Evolutionary conservation across 2,797 vertebrate genomes (phyloP).

Genomic region (Lemur catta): DNA sequence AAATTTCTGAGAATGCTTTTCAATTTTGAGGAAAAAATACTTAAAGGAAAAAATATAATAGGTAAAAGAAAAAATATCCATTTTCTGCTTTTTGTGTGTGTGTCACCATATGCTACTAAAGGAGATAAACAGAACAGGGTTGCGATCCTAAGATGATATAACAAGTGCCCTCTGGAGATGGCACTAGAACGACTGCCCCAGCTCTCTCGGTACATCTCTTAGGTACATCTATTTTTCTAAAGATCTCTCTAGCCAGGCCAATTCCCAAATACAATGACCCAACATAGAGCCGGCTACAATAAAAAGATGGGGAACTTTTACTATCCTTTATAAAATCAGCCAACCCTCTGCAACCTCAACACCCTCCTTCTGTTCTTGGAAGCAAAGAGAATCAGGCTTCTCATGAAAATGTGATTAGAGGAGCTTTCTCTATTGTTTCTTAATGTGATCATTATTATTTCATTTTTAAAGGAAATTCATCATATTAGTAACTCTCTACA

Average conservation of each 20-base stretch:
- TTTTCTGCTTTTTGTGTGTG: neutral
- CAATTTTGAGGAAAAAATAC: neutral
- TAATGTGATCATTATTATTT: neutral
- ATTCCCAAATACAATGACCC: neutral
- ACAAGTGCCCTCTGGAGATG: neutral
- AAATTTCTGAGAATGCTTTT: neutral
- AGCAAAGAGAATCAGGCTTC: neutral
- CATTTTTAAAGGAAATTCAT: neutral
- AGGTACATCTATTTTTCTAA: neutral
- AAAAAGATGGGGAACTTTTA: neutral
- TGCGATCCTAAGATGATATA: neutral
- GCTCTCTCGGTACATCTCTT: rapidly evolving
- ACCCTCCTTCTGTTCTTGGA: neutral
- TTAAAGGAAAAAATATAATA: neutral
- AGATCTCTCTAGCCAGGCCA: neutral
- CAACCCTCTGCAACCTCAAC: neutral
- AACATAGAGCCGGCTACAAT: neutral
- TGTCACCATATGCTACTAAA: neutral
- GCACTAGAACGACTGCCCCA: neutral
- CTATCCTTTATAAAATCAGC: neutral
- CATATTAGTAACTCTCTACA: neutral
- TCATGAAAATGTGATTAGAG: neutral
- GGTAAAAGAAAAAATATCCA: neutral
- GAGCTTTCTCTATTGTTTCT: neutral
- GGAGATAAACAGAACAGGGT: neutral